A percentile compares a stretch with the other conserved stretches of the same genome.
phyloP scores from a whole-genome alignment of 2,797 vertebrate species.

The Xenopus petersii region DNA sequence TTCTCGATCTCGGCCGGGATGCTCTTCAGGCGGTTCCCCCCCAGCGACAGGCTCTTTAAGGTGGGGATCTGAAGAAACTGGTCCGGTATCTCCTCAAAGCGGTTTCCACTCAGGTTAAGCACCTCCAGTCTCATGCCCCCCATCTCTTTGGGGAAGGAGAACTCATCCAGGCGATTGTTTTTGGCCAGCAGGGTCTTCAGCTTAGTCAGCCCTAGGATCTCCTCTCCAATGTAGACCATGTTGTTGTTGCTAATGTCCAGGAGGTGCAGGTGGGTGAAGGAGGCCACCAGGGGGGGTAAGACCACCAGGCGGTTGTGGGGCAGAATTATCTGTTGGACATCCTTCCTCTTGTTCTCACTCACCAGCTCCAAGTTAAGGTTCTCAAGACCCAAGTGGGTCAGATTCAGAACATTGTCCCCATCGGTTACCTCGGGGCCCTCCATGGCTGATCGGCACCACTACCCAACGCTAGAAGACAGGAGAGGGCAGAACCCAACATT shows the following conservation, averaged over 20 bases:
- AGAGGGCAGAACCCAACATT: too few species aligned
- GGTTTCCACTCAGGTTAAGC: conserved; percentile 91
- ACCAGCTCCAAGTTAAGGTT: conserved; percentile 61
- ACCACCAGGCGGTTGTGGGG: conserved; percentile 73
- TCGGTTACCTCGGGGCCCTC: conserved; percentile 55
- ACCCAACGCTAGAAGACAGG: background rate
- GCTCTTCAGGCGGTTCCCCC: conserved; percentile 86
- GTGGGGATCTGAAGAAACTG: conserved; percentile 75
- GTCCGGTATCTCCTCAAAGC: conserved; percentile 85
- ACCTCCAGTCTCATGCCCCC: conserved; percentile 79
- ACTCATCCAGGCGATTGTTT: conserved; percentile 89
- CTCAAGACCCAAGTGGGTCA: conserved; percentile 69
- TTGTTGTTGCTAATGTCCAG: conserved; percentile 89
- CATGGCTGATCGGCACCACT: conserved; percentile 1
- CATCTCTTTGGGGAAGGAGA: conserved; percentile 83
- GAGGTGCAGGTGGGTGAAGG: conserved; percentile 80
- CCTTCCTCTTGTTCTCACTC: conserved; percentile 68
- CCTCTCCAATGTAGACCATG: conserved; percentile 74
- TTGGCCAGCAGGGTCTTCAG: conserved; percentile 87
- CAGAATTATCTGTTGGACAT: conserved; percentile 74
- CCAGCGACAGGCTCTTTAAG: conserved; percentile 88
- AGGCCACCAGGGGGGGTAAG: conserved; percentile 70
- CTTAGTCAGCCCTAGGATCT: conserved; percentile 70
- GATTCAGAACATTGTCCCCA: conserved; percentile 69
- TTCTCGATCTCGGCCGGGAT: conserved; percentile 89